Conservation (phyloP, 2,797 vertebrate species). For the Orestias chungarensis region DNA sequence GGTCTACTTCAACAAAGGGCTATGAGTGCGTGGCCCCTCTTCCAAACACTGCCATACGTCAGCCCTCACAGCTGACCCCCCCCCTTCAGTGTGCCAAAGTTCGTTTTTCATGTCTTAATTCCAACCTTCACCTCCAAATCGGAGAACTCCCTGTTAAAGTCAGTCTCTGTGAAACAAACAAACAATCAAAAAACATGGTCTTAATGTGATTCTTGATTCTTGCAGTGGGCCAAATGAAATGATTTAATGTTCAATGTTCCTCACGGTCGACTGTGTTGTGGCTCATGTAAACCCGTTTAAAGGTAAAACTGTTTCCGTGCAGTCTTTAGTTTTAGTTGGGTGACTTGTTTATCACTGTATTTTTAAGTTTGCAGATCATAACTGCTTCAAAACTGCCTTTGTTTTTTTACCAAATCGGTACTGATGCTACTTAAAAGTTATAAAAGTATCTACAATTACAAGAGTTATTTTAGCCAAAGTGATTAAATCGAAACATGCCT, state of each 20-base stretch:
- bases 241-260: constrained; percentile 31
- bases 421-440: constrained; percentile 21
- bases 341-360: constrained; percentile 48
- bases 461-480: constrained; percentile 52
- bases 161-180: constrained; percentile 44
- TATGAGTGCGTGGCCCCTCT: constrained; percentile 77
- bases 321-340: constrained; percentile 35
- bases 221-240: constrained; percentile 29
- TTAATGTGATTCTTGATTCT: constrained; percentile 49
- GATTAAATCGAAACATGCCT: constrained; percentile 30
- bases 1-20: constrained; percentile 98
- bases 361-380: constrained; percentile 24
- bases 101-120: constrained; percentile 71
- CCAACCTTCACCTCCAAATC: constrained; percentile 42
- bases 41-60: constrained; percentile 65
- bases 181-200: background rate
- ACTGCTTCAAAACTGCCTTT: constrained; percentile 30
- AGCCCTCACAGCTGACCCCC: constrained; percentile 56
- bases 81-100: constrained; percentile 83
- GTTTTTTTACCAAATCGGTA: constrained; percentile 65
- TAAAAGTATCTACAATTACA: constrained; percentile 14
- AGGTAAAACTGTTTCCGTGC: constrained; percentile 40
- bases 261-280: constrained; percentile 32
- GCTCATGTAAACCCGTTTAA: constrained; percentile 41
- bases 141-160: constrained; percentile 35